Percentiles rank a stretch among this genome's conserved stretches.
Evolutionary conservation across 1,140 invertebrate species (phyloP).

Genomic region (Zaprionus camerounensis): DNA sequence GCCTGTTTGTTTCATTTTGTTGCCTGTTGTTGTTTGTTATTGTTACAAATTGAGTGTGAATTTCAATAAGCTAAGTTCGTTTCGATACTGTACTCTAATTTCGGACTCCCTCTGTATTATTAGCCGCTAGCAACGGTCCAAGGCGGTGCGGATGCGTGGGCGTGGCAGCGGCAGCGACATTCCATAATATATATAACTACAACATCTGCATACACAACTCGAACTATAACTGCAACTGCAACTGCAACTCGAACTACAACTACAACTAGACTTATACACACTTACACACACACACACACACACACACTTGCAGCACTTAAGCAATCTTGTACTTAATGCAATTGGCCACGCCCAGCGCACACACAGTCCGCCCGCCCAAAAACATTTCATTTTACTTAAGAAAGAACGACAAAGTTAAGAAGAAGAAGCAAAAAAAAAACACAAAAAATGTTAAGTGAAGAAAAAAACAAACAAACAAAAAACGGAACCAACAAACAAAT

Average conservation of each 20-base stretch:
- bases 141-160: slow-evolving; percentile 52
- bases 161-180: slow-evolving; percentile 71
- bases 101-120: slow-evolving; percentile 61
- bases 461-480: slow-evolving; percentile 34
- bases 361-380: slow-evolving; percentile 38
- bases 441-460: slow-evolving; percentile 18
- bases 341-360: slow-evolving; percentile 63
- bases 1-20: slow-evolving; percentile 66
- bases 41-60: slow-evolving; percentile 68
- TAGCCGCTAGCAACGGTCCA: slow-evolving; percentile 65
- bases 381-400: slow-evolving; percentile 70
- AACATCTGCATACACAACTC: slow-evolving; percentile 17
- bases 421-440: slow-evolving; percentile 21
- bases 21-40: slow-evolving; percentile 78
- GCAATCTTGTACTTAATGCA: slow-evolving; percentile 74
- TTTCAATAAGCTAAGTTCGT: slow-evolving; percentile 70
- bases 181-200: slow-evolving; percentile 45
- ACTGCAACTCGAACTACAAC: slow-evolving; percentile 4
- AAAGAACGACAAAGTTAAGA: slow-evolving; percentile 15
- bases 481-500: slow-evolving; percentile 71
- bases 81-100: slow-evolving; percentile 66
- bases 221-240: slow-evolving; percentile 1
- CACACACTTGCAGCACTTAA: slow-evolving; percentile 56
- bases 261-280: slow-evolving; percentile 17
- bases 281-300: slow-evolving; percentile 26